Base-by-base conservation (phyloP, 1,140 invertebrate genomes). In the Cylas formicarius region DNA sequence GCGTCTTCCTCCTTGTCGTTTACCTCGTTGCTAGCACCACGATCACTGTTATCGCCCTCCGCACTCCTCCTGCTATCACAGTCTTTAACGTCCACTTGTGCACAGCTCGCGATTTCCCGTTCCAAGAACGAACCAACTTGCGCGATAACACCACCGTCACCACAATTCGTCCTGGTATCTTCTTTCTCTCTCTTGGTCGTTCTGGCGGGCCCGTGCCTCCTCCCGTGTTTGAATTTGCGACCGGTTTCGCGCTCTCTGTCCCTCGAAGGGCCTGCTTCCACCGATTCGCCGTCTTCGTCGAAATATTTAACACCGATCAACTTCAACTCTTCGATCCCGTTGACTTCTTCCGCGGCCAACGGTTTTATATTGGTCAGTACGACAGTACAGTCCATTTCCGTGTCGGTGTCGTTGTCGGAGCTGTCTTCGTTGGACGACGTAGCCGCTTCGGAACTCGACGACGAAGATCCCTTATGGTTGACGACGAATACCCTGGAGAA, bases 401-500 rank as follows among this genome's bases (percentile, higher is more conserved):
- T 67, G 34, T 73, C 71, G 0, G 69, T 72, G 29, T 74, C 72
- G 32, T 73, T 72, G 46, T 74, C 72, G 0, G 71, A 72, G 1
- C 67, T 65, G 47, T 77, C 74, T 19, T 67, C 71, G 8, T 34
- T 24, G 2, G 44, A 43, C 3, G 39, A 29, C 11, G n/a, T 18
- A 2, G 24, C 16, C 20, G 27, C 41, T n/a, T 19, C 38, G 11
- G 43, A 43, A 18, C 42, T 48, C 10, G 52, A 54, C 4, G 80
- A 81, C 6, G 76, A 80, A 0, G 79, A 72, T 19, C 76, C 74
- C 28, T 76, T 74, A 4, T 77, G 76, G 54, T 86, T 86, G 1
- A 86, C 81, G 0, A 84, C 74, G 53, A 84, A 84, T 0, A 85
- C 80, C 11, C 78, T 72, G 0, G 82, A 83, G 57, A 84, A 86